phyloP scores from a whole-genome alignment of 1,140 invertebrate genomes.

The Sinonovacula constricta region DNA sequence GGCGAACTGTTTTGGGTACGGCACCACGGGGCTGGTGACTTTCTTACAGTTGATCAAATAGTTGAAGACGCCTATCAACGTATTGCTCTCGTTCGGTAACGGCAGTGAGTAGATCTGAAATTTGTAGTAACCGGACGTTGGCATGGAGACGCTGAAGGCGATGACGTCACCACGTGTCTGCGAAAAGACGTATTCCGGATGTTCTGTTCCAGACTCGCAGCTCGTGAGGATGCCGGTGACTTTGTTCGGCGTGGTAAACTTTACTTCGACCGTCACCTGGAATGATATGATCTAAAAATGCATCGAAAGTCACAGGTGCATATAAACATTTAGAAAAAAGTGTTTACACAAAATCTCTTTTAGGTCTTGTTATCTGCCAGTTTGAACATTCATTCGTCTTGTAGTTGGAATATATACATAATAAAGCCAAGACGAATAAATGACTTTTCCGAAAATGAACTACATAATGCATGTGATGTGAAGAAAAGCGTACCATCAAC shows the following conservation, averaged over 20 bases:
- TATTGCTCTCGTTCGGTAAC: slow-evolving; percentile 68
- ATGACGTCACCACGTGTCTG: slow-evolving; percentile 49
- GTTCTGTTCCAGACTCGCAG: slow-evolving; percentile 63
- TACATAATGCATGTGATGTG: too few relatives aligned
- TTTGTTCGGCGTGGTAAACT: slow-evolving; percentile 58
- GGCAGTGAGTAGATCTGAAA: slow-evolving; percentile 74
- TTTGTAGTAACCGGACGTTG: slow-evolving; percentile 70
- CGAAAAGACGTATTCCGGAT: slow-evolving; percentile 70
- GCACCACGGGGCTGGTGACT: slow-evolving; percentile 22
- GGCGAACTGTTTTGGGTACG: slow-evolving; percentile 75
- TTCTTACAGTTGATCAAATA: slow-evolving; percentile 67
- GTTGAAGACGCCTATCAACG: slow-evolving; percentile 73
- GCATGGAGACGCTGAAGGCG: slow-evolving; percentile 57
- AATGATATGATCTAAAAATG: too few relatives aligned
- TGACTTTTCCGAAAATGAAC: too few relatives aligned
- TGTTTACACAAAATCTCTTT: too few relatives aligned
- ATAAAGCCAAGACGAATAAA: too few relatives aligned
- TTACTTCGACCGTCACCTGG: slow-evolving; percentile 59
- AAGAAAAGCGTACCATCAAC: too few relatives aligned
- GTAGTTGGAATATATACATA: too few relatives aligned
- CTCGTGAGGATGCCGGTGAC: slow-evolving; percentile 73
- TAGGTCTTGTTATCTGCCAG: too few relatives aligned
- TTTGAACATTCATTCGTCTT: too few relatives aligned
- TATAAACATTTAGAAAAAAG: too few relatives aligned
- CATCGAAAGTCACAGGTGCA: too few relatives aligned